phyloP scores from a whole-genome alignment of 2,888 invertebrate genomes.

The Ophraella communa region DNA sequence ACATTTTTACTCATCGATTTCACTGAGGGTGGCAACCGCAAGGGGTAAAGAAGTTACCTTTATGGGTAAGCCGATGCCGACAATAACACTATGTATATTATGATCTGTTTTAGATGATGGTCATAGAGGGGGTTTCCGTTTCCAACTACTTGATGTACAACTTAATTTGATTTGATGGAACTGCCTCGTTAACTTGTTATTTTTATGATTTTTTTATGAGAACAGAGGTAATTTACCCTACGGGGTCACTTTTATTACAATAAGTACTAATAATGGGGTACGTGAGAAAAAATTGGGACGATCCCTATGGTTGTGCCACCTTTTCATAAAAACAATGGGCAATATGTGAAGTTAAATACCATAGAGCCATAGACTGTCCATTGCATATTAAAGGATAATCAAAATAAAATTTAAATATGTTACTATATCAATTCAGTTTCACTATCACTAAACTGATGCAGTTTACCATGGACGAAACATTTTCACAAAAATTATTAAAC shows the following conservation, averaged over 20 bases:
- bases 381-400: no score
- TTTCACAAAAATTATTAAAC: no score
- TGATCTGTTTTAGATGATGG: slow-evolving; percentile 39
- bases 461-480: no score
- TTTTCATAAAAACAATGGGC: not conserved
- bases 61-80: slow-evolving; percentile 32
- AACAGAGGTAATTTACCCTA: slow-evolving; percentile 19
- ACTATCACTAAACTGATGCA: no score
- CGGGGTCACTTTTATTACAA: slow-evolving; percentile 11
- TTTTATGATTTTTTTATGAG: slow-evolving; percentile 23
- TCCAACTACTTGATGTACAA: slow-evolving; percentile 45
- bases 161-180: slow-evolving; percentile 45
- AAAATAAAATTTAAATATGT: no score
- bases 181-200: slow-evolving; percentile 36
- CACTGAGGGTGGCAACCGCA: slow-evolving; percentile 37
- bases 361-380: no score
- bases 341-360: no score
- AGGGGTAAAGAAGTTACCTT: slow-evolving; percentile 24
- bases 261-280: not conserved
- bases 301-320: not conserved
- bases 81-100: slow-evolving; percentile 38
- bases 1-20: slow-evolving; percentile 38
- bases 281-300: not conserved
- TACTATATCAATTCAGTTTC: no score
- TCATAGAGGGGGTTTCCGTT: slow-evolving; percentile 36